Conservation (phyloP, 2,888 invertebrate species). For the Orchesellides sinensis region DNA sequence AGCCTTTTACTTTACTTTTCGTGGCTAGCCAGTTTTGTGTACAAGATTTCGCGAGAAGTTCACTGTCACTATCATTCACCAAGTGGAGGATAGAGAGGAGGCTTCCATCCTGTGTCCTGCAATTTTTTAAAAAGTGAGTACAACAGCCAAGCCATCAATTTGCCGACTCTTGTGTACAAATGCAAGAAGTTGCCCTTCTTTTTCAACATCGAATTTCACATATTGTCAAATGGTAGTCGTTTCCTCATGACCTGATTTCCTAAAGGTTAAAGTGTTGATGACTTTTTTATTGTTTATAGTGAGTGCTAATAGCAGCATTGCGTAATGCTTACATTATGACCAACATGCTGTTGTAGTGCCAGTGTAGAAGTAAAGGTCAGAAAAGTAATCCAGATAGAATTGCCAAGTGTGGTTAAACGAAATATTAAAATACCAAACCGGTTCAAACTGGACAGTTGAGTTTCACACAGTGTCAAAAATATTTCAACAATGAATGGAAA, state of each 20-base stretch:
- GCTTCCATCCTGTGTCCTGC: slow-evolving; percentile 34
- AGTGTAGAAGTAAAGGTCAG: neutral
- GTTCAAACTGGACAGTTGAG: no score
- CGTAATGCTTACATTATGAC: neutral
- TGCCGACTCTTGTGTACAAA: slow-evolving; percentile 8
- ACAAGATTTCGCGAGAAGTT: slow-evolving; percentile 49
- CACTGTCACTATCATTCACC: slow-evolving; percentile 64
- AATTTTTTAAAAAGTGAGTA: slow-evolving; percentile 14
- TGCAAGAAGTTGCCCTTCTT: slow-evolving; percentile 50
- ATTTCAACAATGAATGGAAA: no score
- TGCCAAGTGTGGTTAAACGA: no score
- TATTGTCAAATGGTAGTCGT: slow-evolving; percentile 23
- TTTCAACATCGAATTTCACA: slow-evolving; percentile 33
- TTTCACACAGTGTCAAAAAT: no score
- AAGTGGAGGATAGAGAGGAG: slow-evolving; percentile 49
- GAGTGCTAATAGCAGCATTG: neutral
- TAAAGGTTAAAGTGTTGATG: slow-evolving; percentile 42
- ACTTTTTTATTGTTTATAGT: slow-evolving; percentile 18
- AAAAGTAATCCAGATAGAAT: neutral
- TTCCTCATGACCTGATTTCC: slow-evolving; percentile 57
- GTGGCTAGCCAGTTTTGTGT: slow-evolving; percentile 45
- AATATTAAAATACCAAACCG: no score
- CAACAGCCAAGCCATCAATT: slow-evolving; percentile 27
- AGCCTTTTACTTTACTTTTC: slow-evolving; percentile 22
- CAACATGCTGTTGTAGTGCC: neutral